Conservation (phyloP, 2,888 invertebrate species). For the Aethes cnicana region DNA sequence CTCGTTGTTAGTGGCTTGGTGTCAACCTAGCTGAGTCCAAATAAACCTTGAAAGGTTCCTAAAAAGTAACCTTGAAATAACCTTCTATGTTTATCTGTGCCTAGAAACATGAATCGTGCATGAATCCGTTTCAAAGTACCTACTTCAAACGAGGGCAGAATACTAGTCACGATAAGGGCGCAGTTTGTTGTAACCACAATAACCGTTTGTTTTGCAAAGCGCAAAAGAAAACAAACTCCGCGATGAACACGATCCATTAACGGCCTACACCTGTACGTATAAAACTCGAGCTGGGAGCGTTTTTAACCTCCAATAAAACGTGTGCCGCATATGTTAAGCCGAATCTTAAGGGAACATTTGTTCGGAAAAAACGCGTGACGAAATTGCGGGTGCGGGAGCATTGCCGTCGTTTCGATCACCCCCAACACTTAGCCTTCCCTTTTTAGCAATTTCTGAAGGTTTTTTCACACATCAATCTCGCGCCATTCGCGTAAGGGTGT, state of each 20-base stretch:
- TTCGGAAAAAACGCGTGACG: conserved; percentile 78
- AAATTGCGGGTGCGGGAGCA: conserved; percentile 67
- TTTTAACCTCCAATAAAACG: conserved; percentile 75
- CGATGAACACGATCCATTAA: conserved; percentile 46
- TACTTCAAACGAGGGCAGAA: too few species aligned
- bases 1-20: too few species aligned
- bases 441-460: conserved; percentile 80
- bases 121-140: too few species aligned
- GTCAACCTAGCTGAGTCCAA: too few species aligned
- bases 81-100: too few species aligned
- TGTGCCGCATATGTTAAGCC: conserved; percentile 73
- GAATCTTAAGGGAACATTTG: conserved; percentile 77
- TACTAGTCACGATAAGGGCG: not conserved
- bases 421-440: conserved; percentile 79
- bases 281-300: conserved; percentile 56
- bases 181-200: conserved; percentile 5
- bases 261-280: conserved; percentile 56
- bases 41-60: too few species aligned
- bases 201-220: conserved; percentile 7
- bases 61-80: too few species aligned
- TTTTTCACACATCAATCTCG: conserved; percentile 79
- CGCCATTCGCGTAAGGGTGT: conserved; percentile 50
- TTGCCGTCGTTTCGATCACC: conserved; percentile 71
- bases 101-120: too few species aligned
- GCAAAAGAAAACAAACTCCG: conserved; percentile 18